Evolutionary conservation across 2,797 vertebrate genomes (phyloP), one percentile per base, ranked within the genome.

Genomic region (Otolemur crassicaudatus): DNA sequence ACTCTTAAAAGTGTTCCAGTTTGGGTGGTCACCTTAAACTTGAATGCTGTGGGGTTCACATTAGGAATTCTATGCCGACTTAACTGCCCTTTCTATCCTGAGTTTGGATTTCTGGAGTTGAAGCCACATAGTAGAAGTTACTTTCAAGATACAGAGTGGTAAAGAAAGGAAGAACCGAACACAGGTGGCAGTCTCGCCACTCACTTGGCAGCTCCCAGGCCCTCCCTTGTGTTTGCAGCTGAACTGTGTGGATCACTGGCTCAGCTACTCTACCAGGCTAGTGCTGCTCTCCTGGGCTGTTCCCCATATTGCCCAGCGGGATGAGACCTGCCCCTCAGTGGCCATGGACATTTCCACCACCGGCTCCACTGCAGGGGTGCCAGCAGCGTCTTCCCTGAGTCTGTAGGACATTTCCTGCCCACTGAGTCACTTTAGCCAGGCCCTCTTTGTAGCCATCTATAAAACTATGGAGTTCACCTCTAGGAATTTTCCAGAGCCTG

Each of bases 11-110:
- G 40, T 60, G 2, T 63, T 56, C 89, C 29, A 14, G 60, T 96
- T 91, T 91, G 79, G 56, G 69, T 88, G 27, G 2, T 87, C 72
- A 69, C 87, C 49, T 84, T 87, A 31, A 86, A 56, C 84, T 67
- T 73, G 17, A 90, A 49, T 12, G 16, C 58, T 11, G 0, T 2
- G 0, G 14, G 17, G 25, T 75, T 69, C 82, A 16, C 37, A 37
- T 53, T 43, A n/a, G 46, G 83, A 93, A 73, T 65, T 61, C 34
- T 34, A 0, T 31, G 49, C 77, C 49, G 27, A 53, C 25, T 61
- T 76, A 3, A 5, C 8, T 77, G 56, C n/a, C 67, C 94, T 83
- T 49, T 25, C 8, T 58, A 34, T 37, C 79, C 72, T 29, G 5
- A 40, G 40, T 76, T 70, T 34, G 27, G n/a, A 19, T 94, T 82